phyloP scores from a whole-genome alignment of 2,888 invertebrate genomes.

The Tridacna crocea region DNA sequence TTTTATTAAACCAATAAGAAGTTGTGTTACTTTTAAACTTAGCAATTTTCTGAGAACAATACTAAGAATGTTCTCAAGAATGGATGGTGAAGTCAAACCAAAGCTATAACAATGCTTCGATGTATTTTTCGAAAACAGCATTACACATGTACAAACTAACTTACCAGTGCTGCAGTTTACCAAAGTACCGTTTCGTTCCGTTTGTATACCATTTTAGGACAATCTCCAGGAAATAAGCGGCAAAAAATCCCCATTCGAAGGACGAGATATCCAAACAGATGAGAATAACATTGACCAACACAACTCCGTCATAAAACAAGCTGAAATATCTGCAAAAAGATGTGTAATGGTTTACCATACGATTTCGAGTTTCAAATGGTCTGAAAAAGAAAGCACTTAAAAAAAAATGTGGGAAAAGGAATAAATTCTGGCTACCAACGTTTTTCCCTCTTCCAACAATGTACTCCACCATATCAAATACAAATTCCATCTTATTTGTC shows the following conservation, averaged over 20 bases:
- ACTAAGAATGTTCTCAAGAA: too few relatives aligned
- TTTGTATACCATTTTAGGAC: slow-evolving; percentile 77
- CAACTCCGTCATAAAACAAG: slow-evolving; percentile 83
- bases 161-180: slow-evolving; percentile 52
- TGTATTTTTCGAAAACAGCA: neutral
- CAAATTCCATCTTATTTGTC: too few relatives aligned
- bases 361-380: too few relatives aligned
- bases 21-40: too few relatives aligned
- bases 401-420: too few relatives aligned
- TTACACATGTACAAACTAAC: neutral
- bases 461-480: too few relatives aligned
- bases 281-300: slow-evolving; percentile 84
- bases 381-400: too few relatives aligned
- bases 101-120: neutral
- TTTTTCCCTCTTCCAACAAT: too few relatives aligned
- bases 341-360: neutral
- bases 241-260: slow-evolving; percentile 84
- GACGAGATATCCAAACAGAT: slow-evolving; percentile 80
- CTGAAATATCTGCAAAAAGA: slow-evolving; percentile 82
- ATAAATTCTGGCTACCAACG: too few relatives aligned
- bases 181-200: slow-evolving; percentile 57
- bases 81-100: too few relatives aligned
- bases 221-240: slow-evolving; percentile 84
- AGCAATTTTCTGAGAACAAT: too few relatives aligned
- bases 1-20: too few relatives aligned